Evolutionary conservation across 2,797 vertebrate genomes (phyloP).

Genomic region (Graptemys geographica): DNA sequence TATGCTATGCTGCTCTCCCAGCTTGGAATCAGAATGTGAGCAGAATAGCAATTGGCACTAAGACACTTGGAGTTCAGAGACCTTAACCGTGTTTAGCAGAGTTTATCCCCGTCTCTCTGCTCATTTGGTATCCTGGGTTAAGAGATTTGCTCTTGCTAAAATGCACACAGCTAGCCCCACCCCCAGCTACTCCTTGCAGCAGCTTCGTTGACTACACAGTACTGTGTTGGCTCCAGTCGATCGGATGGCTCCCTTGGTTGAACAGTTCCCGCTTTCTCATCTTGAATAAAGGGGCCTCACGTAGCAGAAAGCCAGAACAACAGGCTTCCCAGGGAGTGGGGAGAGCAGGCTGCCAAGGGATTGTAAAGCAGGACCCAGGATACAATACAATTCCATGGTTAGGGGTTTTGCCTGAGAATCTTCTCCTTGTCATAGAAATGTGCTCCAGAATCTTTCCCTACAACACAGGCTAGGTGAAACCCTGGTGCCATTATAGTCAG

Average conservation of each 20-base stretch:
- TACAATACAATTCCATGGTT: background rate
- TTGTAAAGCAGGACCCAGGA: background rate
- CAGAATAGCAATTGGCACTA: background rate
- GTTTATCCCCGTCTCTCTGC: background rate
- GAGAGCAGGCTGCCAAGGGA: background rate
- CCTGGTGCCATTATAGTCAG: background rate
- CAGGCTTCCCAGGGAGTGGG: background rate
- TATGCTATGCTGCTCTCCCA: background rate
- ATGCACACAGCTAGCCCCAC: too few species aligned
- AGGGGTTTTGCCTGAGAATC: background rate
- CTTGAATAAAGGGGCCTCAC: background rate
- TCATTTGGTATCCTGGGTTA: background rate
- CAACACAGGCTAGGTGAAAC: background rate
- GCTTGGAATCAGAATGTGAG: background rate
- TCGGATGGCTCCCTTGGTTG: background rate
- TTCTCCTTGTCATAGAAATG: background rate
- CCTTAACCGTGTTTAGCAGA: background rate
- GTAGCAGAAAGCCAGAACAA: background rate
- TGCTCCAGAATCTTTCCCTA: background rate
- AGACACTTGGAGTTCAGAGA: background rate
- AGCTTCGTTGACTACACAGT: background rate
- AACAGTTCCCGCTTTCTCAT: background rate
- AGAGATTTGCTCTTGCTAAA: background rate
- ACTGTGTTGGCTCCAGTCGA: background rate
- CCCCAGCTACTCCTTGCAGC: background rate